These are phyloP conservation scores for Lathronympha strigana DNA, from an alignment of 2,888 invertebrate species.

Conservation along the genomic window DNA sequence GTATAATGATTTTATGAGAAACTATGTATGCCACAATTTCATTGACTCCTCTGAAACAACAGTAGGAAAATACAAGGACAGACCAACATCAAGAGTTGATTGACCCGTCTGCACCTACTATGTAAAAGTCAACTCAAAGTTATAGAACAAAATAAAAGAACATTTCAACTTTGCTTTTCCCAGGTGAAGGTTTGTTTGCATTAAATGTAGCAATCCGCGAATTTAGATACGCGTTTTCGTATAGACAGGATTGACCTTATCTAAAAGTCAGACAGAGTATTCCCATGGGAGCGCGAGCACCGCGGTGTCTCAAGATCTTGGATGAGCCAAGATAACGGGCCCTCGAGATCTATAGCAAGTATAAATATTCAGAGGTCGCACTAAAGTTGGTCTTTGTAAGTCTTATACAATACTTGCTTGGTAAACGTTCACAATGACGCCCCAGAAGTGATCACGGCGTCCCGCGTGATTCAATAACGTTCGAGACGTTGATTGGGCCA, in stretches of 20 bases:
- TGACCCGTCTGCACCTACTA: conserved; percentile 2
- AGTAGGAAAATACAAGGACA: neutral
- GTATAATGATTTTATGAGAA: no score
- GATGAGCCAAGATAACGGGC: neutral
- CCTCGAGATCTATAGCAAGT: neutral
- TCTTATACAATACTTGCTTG: neutral
- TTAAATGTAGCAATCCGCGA: neutral
- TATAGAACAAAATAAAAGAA: neutral
- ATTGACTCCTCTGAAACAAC: neutral
- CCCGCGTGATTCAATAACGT: conserved; percentile 29
- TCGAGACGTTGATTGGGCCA: conserved; percentile 29
- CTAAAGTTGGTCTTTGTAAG: neutral
- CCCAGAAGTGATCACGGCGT: conserved; percentile 14
- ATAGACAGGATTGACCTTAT: conserved; percentile 28
- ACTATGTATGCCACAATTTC: no score
- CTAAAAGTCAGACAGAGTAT: neutral
- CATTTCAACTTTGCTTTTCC: neutral
- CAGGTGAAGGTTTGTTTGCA: conserved; percentile 8
- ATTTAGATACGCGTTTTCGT: neutral
- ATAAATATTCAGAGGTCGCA: neutral
- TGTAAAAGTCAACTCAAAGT: neutral
- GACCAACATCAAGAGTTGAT: neutral
- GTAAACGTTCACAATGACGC: neutral
- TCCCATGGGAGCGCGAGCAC: neutral
- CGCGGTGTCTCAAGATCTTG: neutral